Base-by-base conservation (phyloP, 2,888 invertebrate species). In the Rosalia funebris region DNA sequence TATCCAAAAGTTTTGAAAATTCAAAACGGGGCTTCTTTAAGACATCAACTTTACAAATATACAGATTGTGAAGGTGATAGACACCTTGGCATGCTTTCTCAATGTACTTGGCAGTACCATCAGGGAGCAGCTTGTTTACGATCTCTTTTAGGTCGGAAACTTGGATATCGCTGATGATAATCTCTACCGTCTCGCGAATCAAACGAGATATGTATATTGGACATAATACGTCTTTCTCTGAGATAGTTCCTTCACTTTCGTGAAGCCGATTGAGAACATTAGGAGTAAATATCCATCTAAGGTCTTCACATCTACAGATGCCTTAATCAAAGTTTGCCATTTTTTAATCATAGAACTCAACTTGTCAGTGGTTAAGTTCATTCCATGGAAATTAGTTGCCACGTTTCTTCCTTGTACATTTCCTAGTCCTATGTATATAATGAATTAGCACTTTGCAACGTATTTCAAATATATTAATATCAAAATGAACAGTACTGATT, bases 341-440 rank as follows among this genome's bases (percentile, higher is more conserved):
- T 99, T 99, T 86, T 99, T 99, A 5, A 99, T 98, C 96, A 99
- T 98, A 68, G 97, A 98, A 74, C 98, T 90, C 77, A 99, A 89
- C 84, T 99, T 98, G 82, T 99, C 99, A 60, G 98, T 97, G 71
- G 99, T 99, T 78, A 99, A 87, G 81, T 96, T 96, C 98, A 99
- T 99, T 9, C 99, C 99, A 77, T 99, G 98, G 89, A 99, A 99
- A 83, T 99, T 99, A 77, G 98, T 98, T 67, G 99, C 87, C 37
- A 98, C 96, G 84, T 96, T 95, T 73, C 93, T 89, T 11, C 80
- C 80, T 80, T n/a, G n/a, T n/a, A n/a, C n/a, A n/a, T n/a, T n/a
- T n/a, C n/a, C n/a, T n/a, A n/a, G n/a, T n/a, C n/a, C n/a, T n/a
- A n/a, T n/a, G n/a, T n/a, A n/a, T n/a, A n/a, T n/a, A n/a, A n/a